Conservation (phyloP, 2,797 vertebrate species). For the Distichodus sexfasciatus region DNA sequence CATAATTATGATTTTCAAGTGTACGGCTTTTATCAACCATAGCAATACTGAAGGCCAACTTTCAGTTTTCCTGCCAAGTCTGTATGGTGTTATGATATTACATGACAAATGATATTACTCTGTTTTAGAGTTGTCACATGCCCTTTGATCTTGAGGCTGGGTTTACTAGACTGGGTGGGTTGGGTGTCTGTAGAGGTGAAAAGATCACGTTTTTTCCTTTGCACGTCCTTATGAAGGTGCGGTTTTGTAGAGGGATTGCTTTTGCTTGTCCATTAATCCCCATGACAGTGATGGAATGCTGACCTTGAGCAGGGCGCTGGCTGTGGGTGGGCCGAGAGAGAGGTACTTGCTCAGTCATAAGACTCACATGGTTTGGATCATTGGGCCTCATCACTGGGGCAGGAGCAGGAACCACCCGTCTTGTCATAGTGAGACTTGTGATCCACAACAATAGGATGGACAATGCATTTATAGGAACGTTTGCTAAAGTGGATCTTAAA, state of each 20-base stretch:
- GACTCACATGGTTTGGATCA: conserved; percentile 75
- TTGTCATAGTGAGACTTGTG: conserved; percentile 3
- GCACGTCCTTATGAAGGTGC: conserved; percentile 63
- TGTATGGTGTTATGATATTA: conserved; percentile 46
- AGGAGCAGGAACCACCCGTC: conserved; percentile 49
- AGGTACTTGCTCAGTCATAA: conserved; percentile 59
- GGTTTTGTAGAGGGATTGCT: conserved; percentile 51
- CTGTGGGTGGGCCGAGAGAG: conserved; percentile 67
- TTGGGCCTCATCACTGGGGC: conserved; percentile 61
- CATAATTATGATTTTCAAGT: no score
- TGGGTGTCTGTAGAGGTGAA: conserved; percentile 18
- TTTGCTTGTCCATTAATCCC: conserved; percentile 60
- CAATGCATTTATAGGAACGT: neutral
- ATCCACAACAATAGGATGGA: neutral
- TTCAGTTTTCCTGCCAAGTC: conserved; percentile 51
- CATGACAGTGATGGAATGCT: conserved; percentile 65
- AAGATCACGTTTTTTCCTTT: conserved; percentile 48
- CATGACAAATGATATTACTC: conserved; percentile 58
- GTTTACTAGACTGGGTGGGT: conserved; percentile 16
- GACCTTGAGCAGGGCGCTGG: conserved; percentile 59
- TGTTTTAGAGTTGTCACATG: conserved; percentile 55
- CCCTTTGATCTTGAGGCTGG: conserved; percentile 57
- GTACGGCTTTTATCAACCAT: no score
- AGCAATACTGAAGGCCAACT: no score
- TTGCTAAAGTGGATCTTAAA: neutral